A percentile compares a stretch with the other conserved stretches of the same genome.
Evolutionary conservation across 1,140 invertebrate species (phyloP).

Genomic region (Thrips palmi): DNA sequence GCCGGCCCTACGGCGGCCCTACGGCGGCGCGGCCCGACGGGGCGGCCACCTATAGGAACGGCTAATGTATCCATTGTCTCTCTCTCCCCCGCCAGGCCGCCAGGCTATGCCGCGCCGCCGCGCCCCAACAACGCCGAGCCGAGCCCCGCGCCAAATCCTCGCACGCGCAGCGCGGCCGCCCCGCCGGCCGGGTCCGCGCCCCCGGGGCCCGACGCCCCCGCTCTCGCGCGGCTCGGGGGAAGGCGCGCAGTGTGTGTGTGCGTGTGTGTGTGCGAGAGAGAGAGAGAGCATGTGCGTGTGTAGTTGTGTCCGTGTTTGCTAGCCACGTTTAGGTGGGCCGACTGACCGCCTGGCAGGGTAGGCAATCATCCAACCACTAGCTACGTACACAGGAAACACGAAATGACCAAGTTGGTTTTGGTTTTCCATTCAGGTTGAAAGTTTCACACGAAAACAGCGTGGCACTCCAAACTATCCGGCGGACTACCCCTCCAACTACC

Average conservation of each 20-base stretch:
- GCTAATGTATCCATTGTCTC: too few relatives aligned
- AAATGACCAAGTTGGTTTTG: conserved; percentile 4
- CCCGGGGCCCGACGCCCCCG: background rate
- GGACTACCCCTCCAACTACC: too few relatives aligned
- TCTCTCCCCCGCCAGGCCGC: background rate
- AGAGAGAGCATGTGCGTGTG: too few relatives aligned
- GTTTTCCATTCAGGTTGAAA: conserved; percentile 1
- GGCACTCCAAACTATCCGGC: too few relatives aligned
- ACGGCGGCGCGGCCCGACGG: too few relatives aligned
- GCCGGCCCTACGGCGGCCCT: too few relatives aligned
- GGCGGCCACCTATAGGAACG: too few relatives aligned
- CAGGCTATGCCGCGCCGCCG: background rate
- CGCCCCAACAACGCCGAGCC: background rate
- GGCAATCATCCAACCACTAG: conserved; percentile 3
- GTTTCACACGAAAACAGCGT: conserved; percentile 3
- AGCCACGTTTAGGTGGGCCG: conserved; percentile 2
- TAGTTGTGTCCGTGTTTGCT: conserved; percentile 7
- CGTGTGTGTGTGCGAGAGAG: conserved; percentile 1
- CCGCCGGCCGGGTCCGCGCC: background rate
- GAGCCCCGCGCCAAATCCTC: background rate
- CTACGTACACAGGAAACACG: conserved; percentile 3
- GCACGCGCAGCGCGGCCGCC: background rate
- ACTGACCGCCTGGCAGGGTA: conserved; percentile 2
- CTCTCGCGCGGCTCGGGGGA: background rate
- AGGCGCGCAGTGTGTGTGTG: background rate